These are phyloP conservation scores for Chanos chanos DNA, from an alignment of 2,797 vertebrate genomes.

Conservation along the genomic window DNA sequence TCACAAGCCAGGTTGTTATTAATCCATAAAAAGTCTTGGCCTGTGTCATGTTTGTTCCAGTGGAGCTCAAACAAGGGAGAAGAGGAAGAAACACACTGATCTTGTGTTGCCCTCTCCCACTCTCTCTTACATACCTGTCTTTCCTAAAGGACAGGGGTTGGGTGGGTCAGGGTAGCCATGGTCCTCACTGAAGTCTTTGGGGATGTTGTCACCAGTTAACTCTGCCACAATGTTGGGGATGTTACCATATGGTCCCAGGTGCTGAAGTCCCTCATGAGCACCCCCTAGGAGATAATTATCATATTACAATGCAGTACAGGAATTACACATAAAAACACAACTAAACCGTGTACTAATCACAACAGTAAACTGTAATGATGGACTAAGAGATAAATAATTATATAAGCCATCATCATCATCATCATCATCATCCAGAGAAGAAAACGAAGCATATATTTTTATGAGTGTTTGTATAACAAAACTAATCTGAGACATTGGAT, in stretches of 20 bases:
- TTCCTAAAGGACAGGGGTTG: slow-evolving; percentile 92
- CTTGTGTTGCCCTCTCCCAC: neutral
- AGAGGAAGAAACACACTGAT: neutral
- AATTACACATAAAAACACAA: neutral
- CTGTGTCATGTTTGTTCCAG: too few species aligned
- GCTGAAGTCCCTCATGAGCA: slow-evolving; percentile 95
- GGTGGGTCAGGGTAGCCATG: slow-evolving; percentile 96
- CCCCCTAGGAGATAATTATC: slow-evolving; percentile 82
- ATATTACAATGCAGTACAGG: neutral
- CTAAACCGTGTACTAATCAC: neutral
- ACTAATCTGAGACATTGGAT: too few species aligned
- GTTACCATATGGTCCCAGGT: slow-evolving; percentile 93
- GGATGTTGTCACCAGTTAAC: slow-evolving; percentile 91
- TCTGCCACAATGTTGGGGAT: slow-evolving; percentile 98
- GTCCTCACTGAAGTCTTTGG: slow-evolving; percentile 93
- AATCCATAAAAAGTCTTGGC: too few species aligned
- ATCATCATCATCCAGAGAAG: too few species aligned
- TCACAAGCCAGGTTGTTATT: too few species aligned
- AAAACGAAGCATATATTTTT: too few species aligned
- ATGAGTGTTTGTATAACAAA: too few species aligned
- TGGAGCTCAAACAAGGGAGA: too few species aligned
- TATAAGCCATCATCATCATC: too few species aligned
- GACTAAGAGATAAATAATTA: too few species aligned
- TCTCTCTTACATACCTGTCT: slow-evolving; percentile 74
- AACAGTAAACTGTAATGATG: too few species aligned